A percentile compares a stretch with the other conserved stretches of the same genome.
Evolutionary conservation across 2,888 invertebrate species (phyloP).

Genomic region (Drosophila koepferae): DNA sequence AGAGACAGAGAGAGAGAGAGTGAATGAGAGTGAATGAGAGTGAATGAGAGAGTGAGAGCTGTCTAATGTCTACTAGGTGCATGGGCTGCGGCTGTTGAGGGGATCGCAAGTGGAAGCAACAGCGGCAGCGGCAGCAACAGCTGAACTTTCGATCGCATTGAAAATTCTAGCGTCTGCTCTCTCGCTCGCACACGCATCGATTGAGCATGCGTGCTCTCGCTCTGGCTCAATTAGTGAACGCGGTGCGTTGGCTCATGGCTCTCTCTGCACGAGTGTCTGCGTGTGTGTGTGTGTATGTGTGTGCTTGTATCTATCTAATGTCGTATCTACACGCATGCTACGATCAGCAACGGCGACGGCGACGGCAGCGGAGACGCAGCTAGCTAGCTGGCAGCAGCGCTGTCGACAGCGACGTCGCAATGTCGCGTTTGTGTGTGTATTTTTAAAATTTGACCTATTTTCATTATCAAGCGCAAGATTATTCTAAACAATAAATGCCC

Average conservation of each 20-base stretch:
- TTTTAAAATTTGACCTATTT: conserved; percentile 85
- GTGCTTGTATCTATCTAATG: conserved; percentile 57
- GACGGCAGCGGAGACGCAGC: conserved; percentile 7
- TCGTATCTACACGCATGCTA: conserved; percentile 63
- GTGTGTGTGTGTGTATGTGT: conserved; percentile 2
- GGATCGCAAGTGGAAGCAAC: background rate
- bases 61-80: background rate
- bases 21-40: background rate
- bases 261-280: conserved; percentile 23
- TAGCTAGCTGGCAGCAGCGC: conserved; percentile 23
- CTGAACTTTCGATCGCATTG: conserved; percentile 60
- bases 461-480: conserved; percentile 85
- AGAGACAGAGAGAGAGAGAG: background rate
- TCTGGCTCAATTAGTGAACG: conserved; percentile 45
- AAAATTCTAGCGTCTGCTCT: conserved; percentile 42
- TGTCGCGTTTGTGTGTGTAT: conserved; percentile 78
- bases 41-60: background rate
- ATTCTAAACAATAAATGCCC: conserved; percentile 83
- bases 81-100: background rate
- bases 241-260: conserved; percentile 64
- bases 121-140: conserved; percentile 12
- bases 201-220: background rate
- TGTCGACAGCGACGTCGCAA: conserved; percentile 54
- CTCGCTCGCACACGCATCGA: background rate
- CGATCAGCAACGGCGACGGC: conserved; percentile 38